Percentiles rank a stretch among this genome's conserved stretches.
phyloP scores from a whole-genome alignment of 92 coral and sea anemone species.

The Epizoanthus illoricatus region DNA sequence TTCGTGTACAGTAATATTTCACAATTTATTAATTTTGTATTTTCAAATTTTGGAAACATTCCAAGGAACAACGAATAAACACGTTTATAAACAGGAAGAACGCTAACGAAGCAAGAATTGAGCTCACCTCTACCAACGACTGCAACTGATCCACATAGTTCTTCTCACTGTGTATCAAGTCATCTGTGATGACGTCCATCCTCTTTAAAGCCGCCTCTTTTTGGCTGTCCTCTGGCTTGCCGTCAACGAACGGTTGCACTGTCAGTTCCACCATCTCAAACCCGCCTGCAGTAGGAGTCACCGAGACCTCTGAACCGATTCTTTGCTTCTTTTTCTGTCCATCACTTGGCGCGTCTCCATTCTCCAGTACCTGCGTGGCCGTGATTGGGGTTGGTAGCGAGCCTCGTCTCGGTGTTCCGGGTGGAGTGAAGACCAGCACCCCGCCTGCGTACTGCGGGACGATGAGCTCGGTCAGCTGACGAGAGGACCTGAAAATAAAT shows the following conservation, averaged over 20 bases:
- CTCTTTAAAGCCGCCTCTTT: conserved; percentile 55
- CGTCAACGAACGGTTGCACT: conserved; percentile 73
- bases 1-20: too few species aligned
- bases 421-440: conserved; percentile 81
- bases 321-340: conserved; percentile 23
- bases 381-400: conserved; percentile 45
- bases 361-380: conserved; percentile 42
- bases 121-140: conserved; percentile 79
- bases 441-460: conserved; percentile 89
- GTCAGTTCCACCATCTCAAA: conserved; percentile 77
- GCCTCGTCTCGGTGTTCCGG: conserved; percentile 67
- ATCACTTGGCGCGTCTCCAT: conserved; percentile 46
- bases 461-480: conserved; percentile 64
- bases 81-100: too few species aligned
- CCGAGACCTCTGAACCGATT: conserved; percentile 61
- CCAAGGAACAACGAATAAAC: too few species aligned
- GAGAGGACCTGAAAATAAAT: conserved; percentile 21
- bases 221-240: conserved; percentile 50
- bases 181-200: conserved; percentile 72
- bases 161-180: conserved; percentile 79
- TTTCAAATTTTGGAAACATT: too few species aligned
- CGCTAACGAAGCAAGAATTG: background rate
- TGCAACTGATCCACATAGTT: conserved; percentile 75
- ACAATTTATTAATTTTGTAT: too few species aligned
- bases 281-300: conserved; percentile 58